A percentile compares a stretch with the other conserved stretches of the same genome.
Conservation (phyloP, 30 jellyfish, hydroid and myxozoan species). For the Catostylus mosaicus region DNA sequence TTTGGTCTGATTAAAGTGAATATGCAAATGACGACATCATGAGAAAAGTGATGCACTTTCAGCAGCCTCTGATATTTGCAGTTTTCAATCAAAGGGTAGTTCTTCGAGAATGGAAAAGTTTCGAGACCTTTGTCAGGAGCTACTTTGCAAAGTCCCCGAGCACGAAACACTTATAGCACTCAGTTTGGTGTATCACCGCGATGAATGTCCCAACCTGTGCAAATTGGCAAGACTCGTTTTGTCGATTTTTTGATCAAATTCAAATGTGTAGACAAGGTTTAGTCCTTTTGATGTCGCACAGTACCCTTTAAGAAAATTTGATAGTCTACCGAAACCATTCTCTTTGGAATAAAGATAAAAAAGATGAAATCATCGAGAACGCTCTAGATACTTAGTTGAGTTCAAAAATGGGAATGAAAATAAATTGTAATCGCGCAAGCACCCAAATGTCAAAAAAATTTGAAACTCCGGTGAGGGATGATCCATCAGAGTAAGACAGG, state of each 20-base stretch:
- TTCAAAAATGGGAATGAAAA: no score
- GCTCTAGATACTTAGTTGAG: no score
- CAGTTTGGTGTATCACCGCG: slow-evolving; percentile 14
- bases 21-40: slow-evolving; percentile 3
- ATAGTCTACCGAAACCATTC: no score
- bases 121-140: slow-evolving; percentile 17
- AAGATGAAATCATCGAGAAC: no score
- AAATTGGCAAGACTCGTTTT: slow-evolving; percentile 11
- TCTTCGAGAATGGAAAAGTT: slow-evolving; percentile 29
- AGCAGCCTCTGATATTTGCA: slow-evolving; percentile 5
- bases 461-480: no score
- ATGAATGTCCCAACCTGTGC: slow-evolving; percentile 36
- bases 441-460: no score
- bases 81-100: background rate
- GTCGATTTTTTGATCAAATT: slow-evolving; percentile 21
- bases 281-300: slow-evolving; percentile 15
- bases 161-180: slow-evolving; percentile 25
- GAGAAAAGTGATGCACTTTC: background rate
- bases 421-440: no score
- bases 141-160: slow-evolving; percentile 19
- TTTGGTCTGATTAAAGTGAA: no score
- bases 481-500: no score
- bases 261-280: slow-evolving; percentile 35
- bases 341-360: no score
- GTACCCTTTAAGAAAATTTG: no score